Percentiles rank a stretch among this genome's conserved stretches.
phyloP scores from a whole-genome alignment of 2,797 vertebrate genomes.

The Chaenodraco wilsoni region DNA sequence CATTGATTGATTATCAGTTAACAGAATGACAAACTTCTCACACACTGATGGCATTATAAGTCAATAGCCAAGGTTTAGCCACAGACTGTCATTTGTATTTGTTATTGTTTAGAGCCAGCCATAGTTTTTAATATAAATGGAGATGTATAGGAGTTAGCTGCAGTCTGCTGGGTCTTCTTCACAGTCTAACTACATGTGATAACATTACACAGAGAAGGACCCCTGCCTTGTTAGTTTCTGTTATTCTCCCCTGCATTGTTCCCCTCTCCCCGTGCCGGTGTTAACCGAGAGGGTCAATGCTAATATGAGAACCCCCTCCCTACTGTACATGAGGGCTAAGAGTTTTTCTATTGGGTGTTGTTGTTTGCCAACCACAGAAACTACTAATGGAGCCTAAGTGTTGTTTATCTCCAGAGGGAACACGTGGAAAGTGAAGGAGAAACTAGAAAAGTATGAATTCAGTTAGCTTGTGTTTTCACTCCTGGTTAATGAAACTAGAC shows the following conservation, averaged over 20 bases:
- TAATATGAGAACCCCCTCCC: background rate
- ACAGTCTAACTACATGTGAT: background rate
- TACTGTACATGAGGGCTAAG: conserved; percentile 66
- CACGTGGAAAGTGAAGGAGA: background rate
- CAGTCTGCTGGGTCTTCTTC: background rate
- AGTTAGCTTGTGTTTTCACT: conserved; percentile 25
- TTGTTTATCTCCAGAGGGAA: conserved; percentile 11
- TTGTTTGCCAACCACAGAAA: conserved; percentile 36
- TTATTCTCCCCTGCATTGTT: conserved; percentile 1
- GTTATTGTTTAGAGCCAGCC: background rate
- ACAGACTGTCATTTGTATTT: background rate
- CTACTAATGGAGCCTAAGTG: conserved; percentile 5
- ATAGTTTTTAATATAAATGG: conserved; percentile 2
- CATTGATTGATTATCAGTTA: background rate
- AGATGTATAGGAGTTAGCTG: background rate
- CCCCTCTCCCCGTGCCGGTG: background rate
- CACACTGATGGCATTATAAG: background rate
- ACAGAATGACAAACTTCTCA: background rate
- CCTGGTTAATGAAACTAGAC: conserved; percentile 23
- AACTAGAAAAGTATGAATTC: background rate
- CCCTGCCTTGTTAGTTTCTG: conserved; percentile 24
- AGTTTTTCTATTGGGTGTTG: conserved; percentile 38
- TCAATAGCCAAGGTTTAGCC: background rate
- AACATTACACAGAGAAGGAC: background rate
- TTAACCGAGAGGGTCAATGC: conserved; percentile 7